Evolutionary conservation across 2,797 vertebrate genomes (phyloP).

Genomic region (Hypotaenidia okinawae): DNA sequence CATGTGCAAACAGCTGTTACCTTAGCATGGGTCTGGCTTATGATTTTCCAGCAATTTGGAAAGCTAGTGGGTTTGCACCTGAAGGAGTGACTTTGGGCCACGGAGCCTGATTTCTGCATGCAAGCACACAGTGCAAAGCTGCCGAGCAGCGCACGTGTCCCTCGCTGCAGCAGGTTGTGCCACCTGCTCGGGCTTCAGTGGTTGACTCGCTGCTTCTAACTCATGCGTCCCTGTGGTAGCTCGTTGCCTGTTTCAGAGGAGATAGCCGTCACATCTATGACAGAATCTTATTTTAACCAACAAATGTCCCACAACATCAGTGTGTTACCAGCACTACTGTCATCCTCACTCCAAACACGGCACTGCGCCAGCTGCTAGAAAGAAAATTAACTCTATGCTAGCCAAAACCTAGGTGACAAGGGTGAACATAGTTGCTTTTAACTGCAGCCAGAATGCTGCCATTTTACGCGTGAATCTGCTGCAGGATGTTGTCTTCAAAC

Average conservation of each 20-base stretch:
- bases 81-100: background rate
- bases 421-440: background rate
- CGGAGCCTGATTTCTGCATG: background rate
- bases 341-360: too few relatives aligned
- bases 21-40: background rate
- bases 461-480: background rate
- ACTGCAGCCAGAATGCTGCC: background rate
- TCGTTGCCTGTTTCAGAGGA: background rate
- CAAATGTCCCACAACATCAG: background rate
- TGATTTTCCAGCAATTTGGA: background rate
- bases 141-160: rapidly evolving
- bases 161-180: background rate
- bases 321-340: too few relatives aligned
- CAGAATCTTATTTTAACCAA: background rate
- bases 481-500: background rate
- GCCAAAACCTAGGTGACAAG: background rate
- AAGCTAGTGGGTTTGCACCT: background rate
- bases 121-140: background rate
- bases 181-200: background rate
- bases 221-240: background rate
- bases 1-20: background rate
- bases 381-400: too few relatives aligned
- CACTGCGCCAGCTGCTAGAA: too few relatives aligned
- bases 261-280: background rate
- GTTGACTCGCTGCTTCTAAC: background rate